phyloP scores from a whole-genome alignment of 2,797 vertebrate species.

The Gymnodraco acuticeps region DNA sequence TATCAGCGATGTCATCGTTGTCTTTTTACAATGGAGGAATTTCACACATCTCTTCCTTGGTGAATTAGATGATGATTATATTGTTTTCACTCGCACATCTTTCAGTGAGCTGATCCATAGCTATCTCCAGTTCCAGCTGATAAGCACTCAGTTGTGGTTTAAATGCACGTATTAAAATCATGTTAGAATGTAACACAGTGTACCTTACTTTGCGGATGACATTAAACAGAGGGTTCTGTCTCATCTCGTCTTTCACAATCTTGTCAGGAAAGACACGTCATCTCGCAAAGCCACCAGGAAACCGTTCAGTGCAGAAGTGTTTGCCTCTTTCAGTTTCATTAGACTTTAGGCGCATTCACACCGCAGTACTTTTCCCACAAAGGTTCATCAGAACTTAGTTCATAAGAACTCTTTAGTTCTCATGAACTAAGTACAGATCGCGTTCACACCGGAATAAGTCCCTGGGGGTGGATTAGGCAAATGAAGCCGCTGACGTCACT shows the following conservation, averaged over 20 bases:
- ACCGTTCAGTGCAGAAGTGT: conserved; percentile 59
- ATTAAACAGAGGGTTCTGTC: conserved; percentile 48
- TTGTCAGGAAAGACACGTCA: conserved; percentile 44
- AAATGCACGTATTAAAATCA: conserved; percentile 72
- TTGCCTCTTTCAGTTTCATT: conserved; percentile 20
- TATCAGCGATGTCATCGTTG: conserved; percentile 29
- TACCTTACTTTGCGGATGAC: conserved; percentile 71
- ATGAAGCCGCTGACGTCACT: too few species aligned
- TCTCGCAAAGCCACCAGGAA: conserved; percentile 41
- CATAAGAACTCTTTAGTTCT: too few species aligned
- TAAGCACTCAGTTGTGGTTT: conserved; percentile 63
- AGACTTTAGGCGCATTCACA: too few species aligned
- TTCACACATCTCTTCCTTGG: conserved; percentile 31
- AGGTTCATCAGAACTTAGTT: too few species aligned
- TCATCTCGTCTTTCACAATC: conserved; percentile 52
- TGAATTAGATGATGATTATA: conserved; percentile 62
- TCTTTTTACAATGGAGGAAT: conserved; percentile 30
- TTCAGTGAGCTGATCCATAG: conserved; percentile 55
- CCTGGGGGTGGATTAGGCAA: too few species aligned
- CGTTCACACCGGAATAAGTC: too few species aligned
- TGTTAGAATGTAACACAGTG: conserved; percentile 58
- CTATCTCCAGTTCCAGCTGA: conserved; percentile 70
- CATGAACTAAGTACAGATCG: too few species aligned
- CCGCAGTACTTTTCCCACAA: too few species aligned
- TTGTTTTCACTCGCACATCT: conserved; percentile 52